Evolutionary conservation across 2,888 invertebrate genomes (phyloP).

Genomic region (Elysia crispata): DNA sequence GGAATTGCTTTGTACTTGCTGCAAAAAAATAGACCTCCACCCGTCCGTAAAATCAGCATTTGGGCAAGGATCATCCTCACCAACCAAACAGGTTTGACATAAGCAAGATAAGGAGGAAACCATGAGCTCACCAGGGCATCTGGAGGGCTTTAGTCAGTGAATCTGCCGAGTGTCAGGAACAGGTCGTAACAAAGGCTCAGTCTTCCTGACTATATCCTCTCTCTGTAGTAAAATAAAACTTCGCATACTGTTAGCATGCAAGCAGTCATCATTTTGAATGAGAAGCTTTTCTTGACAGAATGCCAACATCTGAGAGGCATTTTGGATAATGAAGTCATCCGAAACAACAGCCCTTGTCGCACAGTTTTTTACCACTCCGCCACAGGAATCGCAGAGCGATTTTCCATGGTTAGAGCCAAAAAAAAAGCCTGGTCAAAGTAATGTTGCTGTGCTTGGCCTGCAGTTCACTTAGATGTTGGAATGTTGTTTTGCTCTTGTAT

Average conservation of each 20-base stretch:
- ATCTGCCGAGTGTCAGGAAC: too few species aligned
- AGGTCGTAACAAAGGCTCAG: too few species aligned
- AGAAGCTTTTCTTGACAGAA: slow-evolving; percentile 14
- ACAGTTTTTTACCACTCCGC: slow-evolving; percentile 14
- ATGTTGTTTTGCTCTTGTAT: slow-evolving; percentile 6
- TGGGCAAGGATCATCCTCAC: too few species aligned
- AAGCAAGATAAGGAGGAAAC: too few species aligned
- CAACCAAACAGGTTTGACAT: too few species aligned
- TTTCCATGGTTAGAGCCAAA: slow-evolving; percentile 29
- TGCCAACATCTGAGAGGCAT: background rate
- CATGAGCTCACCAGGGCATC: too few species aligned
- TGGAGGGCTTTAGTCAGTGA: too few species aligned
- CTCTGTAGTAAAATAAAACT: background rate
- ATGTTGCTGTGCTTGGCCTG: slow-evolving; percentile 16
- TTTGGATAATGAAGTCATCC: slow-evolving; percentile 9
- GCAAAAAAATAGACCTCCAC: too few species aligned
- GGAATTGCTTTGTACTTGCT: too few species aligned
- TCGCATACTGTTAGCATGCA: background rate
- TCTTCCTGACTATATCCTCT: background rate
- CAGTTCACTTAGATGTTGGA: background rate
- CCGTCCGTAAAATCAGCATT: too few species aligned
- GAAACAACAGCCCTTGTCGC: slow-evolving; percentile 25
- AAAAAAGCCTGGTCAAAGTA: background rate
- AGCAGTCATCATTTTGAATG: background rate
- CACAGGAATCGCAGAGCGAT: slow-evolving; percentile 25